Evolutionary conservation across 2,888 invertebrate species (phyloP).

Genomic region (Leptinotarsa peninsularis): DNA sequence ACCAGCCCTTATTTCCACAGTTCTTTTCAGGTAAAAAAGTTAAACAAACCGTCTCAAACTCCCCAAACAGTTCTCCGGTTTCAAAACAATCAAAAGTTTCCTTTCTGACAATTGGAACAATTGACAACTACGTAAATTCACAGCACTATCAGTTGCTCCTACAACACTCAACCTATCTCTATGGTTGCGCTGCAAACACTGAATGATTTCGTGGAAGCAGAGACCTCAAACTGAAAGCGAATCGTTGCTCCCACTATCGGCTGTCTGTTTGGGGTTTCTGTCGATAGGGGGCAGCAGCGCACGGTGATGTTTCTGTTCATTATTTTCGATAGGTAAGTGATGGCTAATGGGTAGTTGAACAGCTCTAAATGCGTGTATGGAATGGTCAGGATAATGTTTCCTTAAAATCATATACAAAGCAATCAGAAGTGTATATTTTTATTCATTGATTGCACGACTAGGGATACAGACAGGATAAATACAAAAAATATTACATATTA

Average conservation of each 20-base stretch:
- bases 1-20: not conserved
- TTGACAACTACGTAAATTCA: slow-evolving; percentile 1
- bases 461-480: too few relatives aligned
- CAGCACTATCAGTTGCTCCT: not conserved
- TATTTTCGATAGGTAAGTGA: slow-evolving; percentile 31
- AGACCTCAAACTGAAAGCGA: not conserved
- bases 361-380: not conserved
- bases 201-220: not conserved
- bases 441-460: too few relatives aligned
- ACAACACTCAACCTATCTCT: not conserved
- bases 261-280: not conserved
- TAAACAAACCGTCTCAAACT: not conserved
- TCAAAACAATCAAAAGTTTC: not conserved
- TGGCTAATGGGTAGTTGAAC: not conserved
- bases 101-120: not conserved
- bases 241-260: slow-evolving; percentile 3
- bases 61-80: not conserved
- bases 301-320: slow-evolving; percentile 34
- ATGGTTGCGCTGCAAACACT: not conserved
- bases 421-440: too few relatives aligned
- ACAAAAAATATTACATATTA: too few relatives aligned
- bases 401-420: too few relatives aligned
- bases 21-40: not conserved
- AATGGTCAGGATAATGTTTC: not conserved
- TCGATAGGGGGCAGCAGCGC: slow-evolving; percentile 7